These are phyloP conservation scores for Dunckerocampus dactyliophorus DNA, from an alignment of 2,113 vertebrate species.

Conservation along the genomic window DNA sequence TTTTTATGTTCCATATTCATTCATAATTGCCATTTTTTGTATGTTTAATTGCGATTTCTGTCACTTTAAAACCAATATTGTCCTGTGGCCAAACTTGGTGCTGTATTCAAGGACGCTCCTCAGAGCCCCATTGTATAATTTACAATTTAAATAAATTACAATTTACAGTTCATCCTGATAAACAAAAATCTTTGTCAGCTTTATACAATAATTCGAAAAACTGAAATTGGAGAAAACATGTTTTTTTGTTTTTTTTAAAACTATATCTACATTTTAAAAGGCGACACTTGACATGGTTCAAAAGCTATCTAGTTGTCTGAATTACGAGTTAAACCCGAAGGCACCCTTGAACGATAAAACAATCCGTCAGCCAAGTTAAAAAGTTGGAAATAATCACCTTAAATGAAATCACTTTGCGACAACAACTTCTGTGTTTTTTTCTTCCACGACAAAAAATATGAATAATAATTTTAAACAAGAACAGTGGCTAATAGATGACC, in stretches of 20 bases:
- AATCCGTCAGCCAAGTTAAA: constrained; percentile 1
- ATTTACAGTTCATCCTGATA: too few relatives aligned
- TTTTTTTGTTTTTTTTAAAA: background rate
- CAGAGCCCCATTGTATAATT: background rate
- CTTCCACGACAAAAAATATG: fast-evolving
- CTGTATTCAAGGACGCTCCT: background rate
- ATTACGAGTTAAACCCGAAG: background rate
- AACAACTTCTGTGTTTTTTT: background rate
- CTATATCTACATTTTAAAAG: background rate
- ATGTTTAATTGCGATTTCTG: too few relatives aligned
- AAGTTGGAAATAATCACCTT: background rate
- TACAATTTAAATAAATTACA: background rate
- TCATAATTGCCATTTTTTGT: too few relatives aligned
- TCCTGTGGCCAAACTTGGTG: background rate
- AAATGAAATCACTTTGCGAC: background rate
- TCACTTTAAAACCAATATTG: too few relatives aligned
- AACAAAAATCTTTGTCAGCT: too few relatives aligned
- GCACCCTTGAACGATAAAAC: background rate
- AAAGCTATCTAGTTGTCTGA: background rate
- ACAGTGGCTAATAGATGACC: constrained; percentile 14
- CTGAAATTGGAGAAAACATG: background rate
- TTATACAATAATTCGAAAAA: too few relatives aligned
- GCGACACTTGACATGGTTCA: background rate
- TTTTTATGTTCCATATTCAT: too few relatives aligned
- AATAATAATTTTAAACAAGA: background rate